Evolutionary conservation across 1,140 invertebrate genomes (phyloP).

Genomic region (Andricus grossulariae): DNA sequence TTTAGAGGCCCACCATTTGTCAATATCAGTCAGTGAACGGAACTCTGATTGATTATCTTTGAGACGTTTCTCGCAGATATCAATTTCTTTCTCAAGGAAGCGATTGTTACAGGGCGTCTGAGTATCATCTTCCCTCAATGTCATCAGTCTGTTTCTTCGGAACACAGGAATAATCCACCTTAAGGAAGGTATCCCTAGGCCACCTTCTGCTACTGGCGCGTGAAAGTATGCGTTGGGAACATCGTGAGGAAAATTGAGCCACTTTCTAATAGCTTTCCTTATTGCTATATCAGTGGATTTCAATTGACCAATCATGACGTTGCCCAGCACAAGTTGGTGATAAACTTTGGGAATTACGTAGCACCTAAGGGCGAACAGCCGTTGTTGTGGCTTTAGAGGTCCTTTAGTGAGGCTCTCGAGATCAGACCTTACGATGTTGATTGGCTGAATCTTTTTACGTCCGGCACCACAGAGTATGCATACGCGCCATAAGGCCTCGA

Average conservation of each 20-base stretch:
- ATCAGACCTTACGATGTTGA: background rate
- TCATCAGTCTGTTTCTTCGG: background rate
- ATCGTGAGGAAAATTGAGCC: slow-evolving; percentile 15
- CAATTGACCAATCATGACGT: background rate
- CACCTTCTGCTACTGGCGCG: slow-evolving; percentile 22
- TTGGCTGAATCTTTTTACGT: too few species aligned
- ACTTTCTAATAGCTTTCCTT: background rate
- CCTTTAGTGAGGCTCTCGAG: slow-evolving; percentile 30
- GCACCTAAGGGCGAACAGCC: slow-evolving; percentile 29
- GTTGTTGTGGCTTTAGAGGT: slow-evolving; percentile 45
- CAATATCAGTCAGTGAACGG: too few species aligned
- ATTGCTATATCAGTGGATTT: background rate
- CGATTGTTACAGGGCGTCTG: too few species aligned
- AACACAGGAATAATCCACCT: background rate
- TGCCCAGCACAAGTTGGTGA: slow-evolving; percentile 3
- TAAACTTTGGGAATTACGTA: slow-evolving; percentile 1
- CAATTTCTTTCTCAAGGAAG: too few species aligned
- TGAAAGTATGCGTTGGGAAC: slow-evolving; percentile 38
- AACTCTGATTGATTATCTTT: too few species aligned
- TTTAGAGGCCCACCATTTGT: background rate
- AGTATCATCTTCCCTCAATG: background rate
- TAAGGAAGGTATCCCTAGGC: slow-evolving; percentile 11
- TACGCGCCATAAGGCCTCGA: too few species aligned
- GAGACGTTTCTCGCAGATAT: too few species aligned
- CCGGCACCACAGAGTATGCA: too few species aligned